Evolutionary conservation across 1,140 invertebrate genomes (phyloP).

Genomic region (Macrostomum lignano): DNA sequence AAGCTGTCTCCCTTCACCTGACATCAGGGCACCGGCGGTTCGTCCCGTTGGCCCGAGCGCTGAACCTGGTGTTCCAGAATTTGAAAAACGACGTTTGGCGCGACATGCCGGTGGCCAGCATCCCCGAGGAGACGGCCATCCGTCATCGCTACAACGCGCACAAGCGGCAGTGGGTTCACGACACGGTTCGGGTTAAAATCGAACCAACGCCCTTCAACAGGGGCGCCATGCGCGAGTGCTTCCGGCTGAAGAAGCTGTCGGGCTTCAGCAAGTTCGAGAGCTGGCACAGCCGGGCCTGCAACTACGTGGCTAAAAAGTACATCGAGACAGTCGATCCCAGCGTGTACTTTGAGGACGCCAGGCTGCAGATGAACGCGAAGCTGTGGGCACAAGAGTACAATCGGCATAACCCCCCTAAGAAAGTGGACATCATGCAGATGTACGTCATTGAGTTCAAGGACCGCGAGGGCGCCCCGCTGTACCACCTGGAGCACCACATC

Average conservation of each 20-base stretch:
- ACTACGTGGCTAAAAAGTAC: slow-evolving; percentile 35
- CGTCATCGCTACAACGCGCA: slow-evolving; percentile 28
- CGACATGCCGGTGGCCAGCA: not conserved
- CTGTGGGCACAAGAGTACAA: slow-evolving; percentile 37
- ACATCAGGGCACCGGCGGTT: no score
- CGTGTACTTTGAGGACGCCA: slow-evolving; percentile 34
- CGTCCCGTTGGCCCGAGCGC: no score
- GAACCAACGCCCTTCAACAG: slow-evolving; percentile 30
- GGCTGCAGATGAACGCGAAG: slow-evolving; percentile 36
- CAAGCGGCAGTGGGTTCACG: slow-evolving; percentile 24
- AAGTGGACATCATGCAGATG: slow-evolving; percentile 37
- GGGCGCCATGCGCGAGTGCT: slow-evolving; percentile 35
- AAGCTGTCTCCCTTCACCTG: no score
- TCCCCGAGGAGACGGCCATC: slow-evolving; percentile 9
- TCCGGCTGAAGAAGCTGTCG: slow-evolving; percentile 28
- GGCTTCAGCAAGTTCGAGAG: no score
- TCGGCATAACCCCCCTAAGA: slow-evolving; percentile 35
- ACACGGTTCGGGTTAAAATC: slow-evolving; percentile 31
- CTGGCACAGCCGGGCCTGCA: no score
- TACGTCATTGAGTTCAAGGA: slow-evolving; percentile 32
- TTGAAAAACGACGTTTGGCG: no score
- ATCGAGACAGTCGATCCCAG: slow-evolving; percentile 29
- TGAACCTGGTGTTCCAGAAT: no score
- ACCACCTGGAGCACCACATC: slow-evolving; percentile 35
- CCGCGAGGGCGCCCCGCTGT: slow-evolving; percentile 27